Conservation (phyloP, 2,888 invertebrate species). For the Drosophila paracracens region DNA sequence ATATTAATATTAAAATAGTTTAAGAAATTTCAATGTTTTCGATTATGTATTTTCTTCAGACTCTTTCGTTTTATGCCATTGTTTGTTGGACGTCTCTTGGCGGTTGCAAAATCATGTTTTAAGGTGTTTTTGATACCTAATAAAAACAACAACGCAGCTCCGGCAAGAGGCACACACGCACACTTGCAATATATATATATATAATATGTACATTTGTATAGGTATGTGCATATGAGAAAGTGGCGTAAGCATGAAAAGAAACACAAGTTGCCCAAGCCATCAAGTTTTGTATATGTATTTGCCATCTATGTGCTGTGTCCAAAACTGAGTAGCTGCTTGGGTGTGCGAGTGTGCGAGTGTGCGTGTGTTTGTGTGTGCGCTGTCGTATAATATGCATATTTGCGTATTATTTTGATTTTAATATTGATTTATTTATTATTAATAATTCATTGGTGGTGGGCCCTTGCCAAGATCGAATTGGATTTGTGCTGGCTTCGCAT, state of each 20-base stretch:
- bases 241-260: conserved; percentile 80
- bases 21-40: neutral
- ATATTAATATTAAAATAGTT: neutral
- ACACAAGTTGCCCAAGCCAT: conserved; percentile 62
- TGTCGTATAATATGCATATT: conserved; percentile 79
- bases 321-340: conserved; percentile 10
- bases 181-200: conserved; percentile 14
- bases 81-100: conserved; percentile 56
- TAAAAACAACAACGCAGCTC: conserved; percentile 75
- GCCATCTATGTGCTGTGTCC: conserved; percentile 42
- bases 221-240: conserved; percentile 67
- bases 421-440: conserved; percentile 85
- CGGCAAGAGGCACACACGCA: conserved; percentile 29
- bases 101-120: conserved; percentile 82
- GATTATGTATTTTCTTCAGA: neutral
- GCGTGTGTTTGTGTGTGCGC: conserved; percentile 24
- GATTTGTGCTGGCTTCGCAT: conserved; percentile 27
- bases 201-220: neutral
- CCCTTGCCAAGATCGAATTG: conserved; percentile 58
- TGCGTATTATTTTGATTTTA: conserved; percentile 83
- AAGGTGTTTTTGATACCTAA: conserved; percentile 81
- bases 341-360: conserved; percentile 22
- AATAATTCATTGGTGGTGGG: conserved; percentile 84
- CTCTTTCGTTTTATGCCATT: conserved; percentile 48
- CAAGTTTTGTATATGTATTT: conserved; percentile 27